Evolutionary conservation across 2,797 vertebrate genomes (phyloP), one percentile per base, ranked within the genome.

Genomic region (Ficedula albicollis): DNA sequence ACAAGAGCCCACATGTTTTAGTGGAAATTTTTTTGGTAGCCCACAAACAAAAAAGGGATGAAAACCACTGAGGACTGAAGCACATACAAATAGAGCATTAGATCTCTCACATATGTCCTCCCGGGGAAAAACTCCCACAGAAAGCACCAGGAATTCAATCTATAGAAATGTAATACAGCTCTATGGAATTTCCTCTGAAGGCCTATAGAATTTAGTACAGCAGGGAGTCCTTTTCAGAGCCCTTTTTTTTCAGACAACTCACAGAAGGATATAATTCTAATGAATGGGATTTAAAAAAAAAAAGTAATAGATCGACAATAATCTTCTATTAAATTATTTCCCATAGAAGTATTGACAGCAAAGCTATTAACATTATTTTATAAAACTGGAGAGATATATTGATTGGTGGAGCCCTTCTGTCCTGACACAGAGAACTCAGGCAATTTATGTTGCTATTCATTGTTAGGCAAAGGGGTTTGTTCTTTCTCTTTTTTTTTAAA

Each of bases 161-260:
- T 91, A 91, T 84, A 95, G 91, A 91, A 95, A 82, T 90, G 89
- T 67, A 84, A 88, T 49, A 67, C 63, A 81, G 91, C 74, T 86
- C 73, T 64, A 30, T 58, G 85, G 94, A 94, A 93, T 84, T 59
- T 54, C 74, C 84, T 96, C 88, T 74, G 91, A 87, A 87, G 87
- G 74, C 63, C 93, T 79, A 93, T 86, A 95, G 94, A 96, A 95
- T 84, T 95, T 4, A 54, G 63, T 84, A 16, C 85, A 93, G 95
- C 91, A 86, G 93, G 95, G 93, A 96, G 95, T 68, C 92, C 89
- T 93, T 94, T 88, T 95, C 92, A 94, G 55, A 84, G 69, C 34
- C 1, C 0, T 59, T 87, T 82, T 83, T 92, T 81, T 79, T 12
- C 90, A 92, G 66, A 51, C 83, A 44, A n/a, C 59, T 86, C 76